phyloP scores from a whole-genome alignment of 2,113 vertebrate species.

The Coptodon bakossiorum region DNA sequence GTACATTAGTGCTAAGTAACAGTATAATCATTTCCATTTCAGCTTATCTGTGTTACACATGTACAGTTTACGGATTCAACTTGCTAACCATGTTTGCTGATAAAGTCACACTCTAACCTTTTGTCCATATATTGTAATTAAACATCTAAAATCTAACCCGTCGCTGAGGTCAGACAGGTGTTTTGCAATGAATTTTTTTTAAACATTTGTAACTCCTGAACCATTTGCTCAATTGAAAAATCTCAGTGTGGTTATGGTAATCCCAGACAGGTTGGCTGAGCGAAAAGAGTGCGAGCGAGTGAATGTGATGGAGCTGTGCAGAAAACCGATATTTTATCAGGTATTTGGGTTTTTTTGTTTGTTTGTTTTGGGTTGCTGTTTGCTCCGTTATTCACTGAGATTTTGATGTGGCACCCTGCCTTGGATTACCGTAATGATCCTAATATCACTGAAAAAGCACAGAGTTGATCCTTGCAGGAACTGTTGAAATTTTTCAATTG shows the following conservation, averaged over 20 bases:
- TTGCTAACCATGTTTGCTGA: rapidly evolving
- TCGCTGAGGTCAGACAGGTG: background rate
- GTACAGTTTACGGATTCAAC: background rate
- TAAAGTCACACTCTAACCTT: rapidly evolving
- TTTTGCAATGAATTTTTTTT: background rate
- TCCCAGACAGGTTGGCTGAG: rapidly evolving
- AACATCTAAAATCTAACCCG: rapidly evolving
- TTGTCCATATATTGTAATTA: background rate
- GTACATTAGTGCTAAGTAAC: rapidly evolving
- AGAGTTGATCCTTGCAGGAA: background rate
- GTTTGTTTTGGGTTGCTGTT: background rate
- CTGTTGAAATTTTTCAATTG: background rate
- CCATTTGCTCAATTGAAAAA: background rate
- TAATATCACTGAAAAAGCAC: background rate
- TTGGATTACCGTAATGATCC: background rate
- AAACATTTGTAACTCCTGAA: background rate
- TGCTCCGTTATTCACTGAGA: rapidly evolving
- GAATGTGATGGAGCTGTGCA: background rate
- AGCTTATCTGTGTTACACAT: rapidly evolving
- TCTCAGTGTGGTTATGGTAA: background rate
- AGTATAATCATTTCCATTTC: background rate
- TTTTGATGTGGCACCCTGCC: background rate
- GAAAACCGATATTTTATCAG: background rate
- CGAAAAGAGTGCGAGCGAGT: rapidly evolving
- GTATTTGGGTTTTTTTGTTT: background rate